phyloP scores from a whole-genome alignment of 2,888 invertebrate species.

The Ophion obscuratus region DNA sequence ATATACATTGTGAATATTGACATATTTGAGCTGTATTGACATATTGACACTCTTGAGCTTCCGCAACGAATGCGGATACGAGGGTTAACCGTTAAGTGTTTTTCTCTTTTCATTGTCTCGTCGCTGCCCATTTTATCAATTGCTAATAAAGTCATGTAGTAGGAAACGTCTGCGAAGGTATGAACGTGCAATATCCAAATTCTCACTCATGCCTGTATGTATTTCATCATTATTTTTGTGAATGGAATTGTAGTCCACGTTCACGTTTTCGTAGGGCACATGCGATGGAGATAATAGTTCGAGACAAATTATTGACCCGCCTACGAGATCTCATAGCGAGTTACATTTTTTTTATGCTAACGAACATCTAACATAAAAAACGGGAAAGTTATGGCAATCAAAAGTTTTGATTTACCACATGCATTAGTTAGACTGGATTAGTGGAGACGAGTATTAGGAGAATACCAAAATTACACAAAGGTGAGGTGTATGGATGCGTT shows the following conservation, averaged over 20 bases:
- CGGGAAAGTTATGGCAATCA: not conserved
- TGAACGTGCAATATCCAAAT: slow-evolving; percentile 41
- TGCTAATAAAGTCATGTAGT: slow-evolving; percentile 59
- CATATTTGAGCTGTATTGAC: not conserved
- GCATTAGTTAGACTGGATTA: too few species aligned
- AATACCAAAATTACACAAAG: too few species aligned
- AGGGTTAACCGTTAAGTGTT: slow-evolving; percentile 25
- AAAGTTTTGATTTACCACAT: not conserved
- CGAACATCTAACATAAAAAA: not conserved
- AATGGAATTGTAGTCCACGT: not conserved
- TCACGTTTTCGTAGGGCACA: too few species aligned
- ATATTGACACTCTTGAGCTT: not conserved
- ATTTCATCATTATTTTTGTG: not conserved
- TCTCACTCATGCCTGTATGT: not conserved
- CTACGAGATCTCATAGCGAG: too few species aligned
- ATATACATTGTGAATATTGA: not conserved
- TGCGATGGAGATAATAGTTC: too few species aligned
- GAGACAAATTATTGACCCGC: not conserved
- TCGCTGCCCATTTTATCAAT: slow-evolving; percentile 46
- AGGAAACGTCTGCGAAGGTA: slow-evolving; percentile 53
- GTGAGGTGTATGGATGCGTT: too few species aligned
- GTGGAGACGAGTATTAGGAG: too few species aligned
- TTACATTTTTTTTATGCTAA: too few species aligned
- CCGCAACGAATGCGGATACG: slow-evolving; percentile 32
- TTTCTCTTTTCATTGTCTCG: not conserved